A percentile compares a stretch with the other conserved stretches of the same genome.
Evolutionary conservation across 1,140 invertebrate genomes (phyloP).

Genomic region (Drosophila pachea): DNA sequence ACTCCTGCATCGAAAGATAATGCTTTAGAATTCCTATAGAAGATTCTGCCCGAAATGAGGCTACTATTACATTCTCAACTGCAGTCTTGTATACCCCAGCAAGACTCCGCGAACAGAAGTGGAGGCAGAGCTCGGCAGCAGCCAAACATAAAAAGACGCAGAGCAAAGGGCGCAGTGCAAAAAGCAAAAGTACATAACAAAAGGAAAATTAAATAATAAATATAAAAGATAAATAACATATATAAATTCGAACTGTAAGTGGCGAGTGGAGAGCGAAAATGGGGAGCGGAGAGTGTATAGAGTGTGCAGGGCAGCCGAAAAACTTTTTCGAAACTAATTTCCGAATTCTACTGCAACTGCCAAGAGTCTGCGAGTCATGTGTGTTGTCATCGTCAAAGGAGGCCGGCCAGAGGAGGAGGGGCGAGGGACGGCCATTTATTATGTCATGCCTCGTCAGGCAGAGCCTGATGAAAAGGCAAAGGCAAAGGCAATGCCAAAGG

Average conservation of each 20-base stretch:
- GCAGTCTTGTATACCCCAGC: neutral
- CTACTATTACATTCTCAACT: too few relatives aligned
- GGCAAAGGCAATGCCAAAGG: too few relatives aligned
- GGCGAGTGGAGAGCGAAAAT: conserved; percentile 16
- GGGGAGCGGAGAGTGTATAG: conserved; percentile 15
- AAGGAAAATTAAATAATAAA: conserved; percentile 73
- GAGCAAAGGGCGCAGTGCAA: conserved; percentile 19
- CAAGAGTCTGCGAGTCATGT: conserved; percentile 23
- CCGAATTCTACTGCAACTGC: conserved; percentile 39
- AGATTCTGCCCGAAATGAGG: too few relatives aligned
- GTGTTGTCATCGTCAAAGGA: conserved; percentile 37
- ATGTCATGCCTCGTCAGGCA: conserved; percentile 66
- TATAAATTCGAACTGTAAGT: conserved; percentile 47
- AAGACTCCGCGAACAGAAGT: neutral
- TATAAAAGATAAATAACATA: conserved; percentile 63
- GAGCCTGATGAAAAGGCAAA: too few relatives aligned
- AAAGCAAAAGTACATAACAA: conserved; percentile 61
- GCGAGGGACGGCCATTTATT: conserved; percentile 55
- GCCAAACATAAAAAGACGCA: conserved; percentile 57
- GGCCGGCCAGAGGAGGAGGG: conserved; percentile 3
- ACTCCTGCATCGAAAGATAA: too few relatives aligned
- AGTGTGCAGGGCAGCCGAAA: conserved; percentile 7
- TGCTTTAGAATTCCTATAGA: too few relatives aligned
- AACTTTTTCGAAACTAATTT: conserved; percentile 70
- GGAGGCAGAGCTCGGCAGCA: conserved; percentile 29